Evolutionary conservation across 37 sponge, comb jelly and placozoan species (phyloP).

Genomic region (Beroe ovata): DNA sequence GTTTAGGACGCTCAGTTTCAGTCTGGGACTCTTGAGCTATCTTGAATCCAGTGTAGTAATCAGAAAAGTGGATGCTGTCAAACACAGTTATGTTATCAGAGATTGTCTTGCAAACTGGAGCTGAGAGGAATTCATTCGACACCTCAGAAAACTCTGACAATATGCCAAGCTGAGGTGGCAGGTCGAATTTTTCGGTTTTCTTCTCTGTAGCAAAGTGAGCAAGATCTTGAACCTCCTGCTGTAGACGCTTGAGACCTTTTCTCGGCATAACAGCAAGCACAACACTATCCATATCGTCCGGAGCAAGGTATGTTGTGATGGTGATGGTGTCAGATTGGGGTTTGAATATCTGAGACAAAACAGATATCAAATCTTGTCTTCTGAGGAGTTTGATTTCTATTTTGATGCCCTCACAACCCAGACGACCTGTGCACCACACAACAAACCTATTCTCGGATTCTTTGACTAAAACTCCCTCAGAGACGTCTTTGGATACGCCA

Average conservation of each 20-base stretch:
- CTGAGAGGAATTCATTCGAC: conserved; percentile 34
- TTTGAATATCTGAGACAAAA: conserved; percentile 60
- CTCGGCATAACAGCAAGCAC: conserved; percentile 52
- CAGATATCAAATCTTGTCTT: conserved; percentile 55
- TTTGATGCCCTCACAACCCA: conserved; percentile 59
- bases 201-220: conserved; percentile 65
- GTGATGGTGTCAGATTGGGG: conserved; percentile 64
- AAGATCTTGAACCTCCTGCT: conserved; percentile 60
- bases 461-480: conserved; percentile 32
- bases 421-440: conserved; percentile 52
- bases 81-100: conserved; percentile 46
- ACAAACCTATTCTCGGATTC: conserved; percentile 55
- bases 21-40: conserved; percentile 42
- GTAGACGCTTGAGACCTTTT: conserved; percentile 54
- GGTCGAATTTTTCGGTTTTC: conserved; percentile 49
- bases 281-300: conserved; percentile 60
- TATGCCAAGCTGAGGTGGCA: conserved; percentile 34
- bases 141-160: conserved; percentile 53
- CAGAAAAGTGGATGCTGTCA: conserved; percentile 52
- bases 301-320: conserved; percentile 47
- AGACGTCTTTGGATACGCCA: conserved; percentile 32
- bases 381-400: conserved; percentile 52
- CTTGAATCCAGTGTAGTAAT: conserved; percentile 67
- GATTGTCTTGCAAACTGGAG: conserved; percentile 51
- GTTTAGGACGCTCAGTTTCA: conserved; percentile 51